Percentiles rank a stretch among this genome's conserved stretches.
phyloP scores from a whole-genome alignment of 2,113 vertebrate genomes.

The Elaphurus davidianus region DNA sequence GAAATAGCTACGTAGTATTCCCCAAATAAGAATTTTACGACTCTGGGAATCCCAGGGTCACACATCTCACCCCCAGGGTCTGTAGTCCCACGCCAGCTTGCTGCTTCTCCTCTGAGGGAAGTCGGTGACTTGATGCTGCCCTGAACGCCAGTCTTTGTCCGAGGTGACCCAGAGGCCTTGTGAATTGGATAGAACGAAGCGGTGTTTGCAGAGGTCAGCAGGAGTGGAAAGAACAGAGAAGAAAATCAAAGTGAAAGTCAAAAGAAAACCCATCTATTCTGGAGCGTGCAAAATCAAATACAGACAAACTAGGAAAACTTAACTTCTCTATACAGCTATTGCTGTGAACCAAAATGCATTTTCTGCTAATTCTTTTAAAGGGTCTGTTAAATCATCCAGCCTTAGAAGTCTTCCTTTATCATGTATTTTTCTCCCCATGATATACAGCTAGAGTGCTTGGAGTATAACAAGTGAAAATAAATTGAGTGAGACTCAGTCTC shows the following conservation, averaged over 20 bases:
- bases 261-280: constrained; percentile 17
- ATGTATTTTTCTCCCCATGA: neutral
- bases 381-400: neutral
- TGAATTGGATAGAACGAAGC: neutral
- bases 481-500: neutral
- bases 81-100: neutral
- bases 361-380: neutral
- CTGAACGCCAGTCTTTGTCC: neutral
- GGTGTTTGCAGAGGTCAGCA: neutral
- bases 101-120: neutral
- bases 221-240: neutral
- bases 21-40: neutral
- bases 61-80: neutral
- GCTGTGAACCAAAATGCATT: neutral
- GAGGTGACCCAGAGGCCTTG: neutral
- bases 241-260: neutral
- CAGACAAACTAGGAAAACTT: neutral
- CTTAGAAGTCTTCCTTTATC: neutral
- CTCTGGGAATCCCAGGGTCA: neutral
- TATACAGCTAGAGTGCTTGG: neutral
- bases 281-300: neutral
- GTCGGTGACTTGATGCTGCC: neutral
- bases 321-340: neutral
- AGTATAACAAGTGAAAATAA: neutral
- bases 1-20: neutral